Conservation (phyloP, 2,113 vertebrate genomes). For the Mola mola region DNA sequence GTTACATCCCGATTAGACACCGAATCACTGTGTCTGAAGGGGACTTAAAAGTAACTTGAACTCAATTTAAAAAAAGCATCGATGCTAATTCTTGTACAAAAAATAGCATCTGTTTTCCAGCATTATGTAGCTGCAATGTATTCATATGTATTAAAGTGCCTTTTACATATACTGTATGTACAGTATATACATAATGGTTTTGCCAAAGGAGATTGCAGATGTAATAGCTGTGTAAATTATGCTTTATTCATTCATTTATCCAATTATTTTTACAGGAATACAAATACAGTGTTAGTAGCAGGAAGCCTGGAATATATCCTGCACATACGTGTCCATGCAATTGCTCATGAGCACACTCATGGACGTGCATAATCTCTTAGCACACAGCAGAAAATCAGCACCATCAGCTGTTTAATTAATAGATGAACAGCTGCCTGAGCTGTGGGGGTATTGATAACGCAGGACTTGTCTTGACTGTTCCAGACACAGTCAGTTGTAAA, state of each 20-base stretch:
- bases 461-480: conserved; percentile 55
- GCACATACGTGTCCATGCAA: not conserved
- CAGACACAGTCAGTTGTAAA: conserved; percentile 31
- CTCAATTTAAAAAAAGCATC: too few relatives aligned
- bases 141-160: too few relatives aligned
- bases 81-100: too few relatives aligned
- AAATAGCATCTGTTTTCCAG: too few relatives aligned
- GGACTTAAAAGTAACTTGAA: too few relatives aligned
- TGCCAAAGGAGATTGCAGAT: not conserved
- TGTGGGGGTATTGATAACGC: conserved; percentile 47
- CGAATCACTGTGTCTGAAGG: too few relatives aligned
- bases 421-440: conserved; percentile 33
- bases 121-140: too few relatives aligned
- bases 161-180: too few relatives aligned
- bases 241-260: too few relatives aligned
- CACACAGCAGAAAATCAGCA: conserved; percentile 33
- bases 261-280: too few relatives aligned
- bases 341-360: not conserved
- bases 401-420: conserved; percentile 59
- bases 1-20: too few relatives aligned
- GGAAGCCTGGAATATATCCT: not conserved
- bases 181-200: not conserved
- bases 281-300: not conserved
- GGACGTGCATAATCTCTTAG: conserved; percentile 9
- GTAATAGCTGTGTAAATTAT: not conserved